phyloP scores from a whole-genome alignment of 92 coral and sea anemone species.

The Hydrozoanthus gracilis region DNA sequence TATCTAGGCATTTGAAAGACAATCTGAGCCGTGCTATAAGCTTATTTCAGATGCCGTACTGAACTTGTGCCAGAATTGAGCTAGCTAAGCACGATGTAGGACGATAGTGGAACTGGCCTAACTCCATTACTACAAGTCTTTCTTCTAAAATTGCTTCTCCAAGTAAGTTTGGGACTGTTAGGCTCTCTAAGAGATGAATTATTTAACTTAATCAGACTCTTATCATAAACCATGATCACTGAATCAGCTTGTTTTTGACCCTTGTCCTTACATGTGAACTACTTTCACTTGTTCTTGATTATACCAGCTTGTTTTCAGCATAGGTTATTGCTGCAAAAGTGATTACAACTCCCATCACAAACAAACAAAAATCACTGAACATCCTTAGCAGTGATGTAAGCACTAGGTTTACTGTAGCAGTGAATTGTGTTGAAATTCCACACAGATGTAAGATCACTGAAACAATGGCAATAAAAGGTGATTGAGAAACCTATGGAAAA shows the following conservation, averaged over 20 bases:
- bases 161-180: too few relatives aligned
- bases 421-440: constrained; percentile 70
- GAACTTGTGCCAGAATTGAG: too few relatives aligned
- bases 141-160: too few relatives aligned
- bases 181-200: too few relatives aligned
- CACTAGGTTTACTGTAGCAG: constrained; percentile 57
- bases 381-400: constrained; percentile 58
- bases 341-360: constrained; percentile 65
- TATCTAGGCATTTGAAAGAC: too few relatives aligned
- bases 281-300: neutral
- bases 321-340: neutral
- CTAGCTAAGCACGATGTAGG: too few relatives aligned
- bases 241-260: neutral
- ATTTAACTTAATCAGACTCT: too few relatives aligned
- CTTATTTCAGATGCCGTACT: too few relatives aligned
- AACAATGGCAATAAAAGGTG: constrained; percentile 66
- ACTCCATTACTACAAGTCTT: too few relatives aligned
- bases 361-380: constrained; percentile 67
- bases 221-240: neutral
- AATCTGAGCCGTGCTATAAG: too few relatives aligned
- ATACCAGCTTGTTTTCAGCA: neutral
- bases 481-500: constrained; percentile 67
- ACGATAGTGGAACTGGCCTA: too few relatives aligned
- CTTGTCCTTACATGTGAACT: neutral
- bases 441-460: constrained; percentile 73